Evolutionary conservation across 2,113 vertebrate genomes (phyloP).

Genomic region (Corythornis cristatus): DNA sequence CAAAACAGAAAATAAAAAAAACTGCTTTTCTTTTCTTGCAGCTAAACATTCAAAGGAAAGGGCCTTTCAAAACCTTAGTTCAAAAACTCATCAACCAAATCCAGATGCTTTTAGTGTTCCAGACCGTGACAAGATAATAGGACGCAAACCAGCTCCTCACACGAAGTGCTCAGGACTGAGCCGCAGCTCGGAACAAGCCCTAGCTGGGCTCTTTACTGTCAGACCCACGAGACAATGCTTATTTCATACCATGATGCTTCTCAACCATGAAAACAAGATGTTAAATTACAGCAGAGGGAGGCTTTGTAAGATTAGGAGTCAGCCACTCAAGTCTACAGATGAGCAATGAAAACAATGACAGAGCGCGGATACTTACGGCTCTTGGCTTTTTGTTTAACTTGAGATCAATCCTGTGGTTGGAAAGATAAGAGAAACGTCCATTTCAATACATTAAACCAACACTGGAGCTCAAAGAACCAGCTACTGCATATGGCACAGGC

Average conservation of each 20-base stretch:
- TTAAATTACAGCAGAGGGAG: not conserved
- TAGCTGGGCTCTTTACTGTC: not conserved
- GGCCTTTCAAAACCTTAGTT: not conserved
- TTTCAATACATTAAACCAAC: slow-evolving; percentile 63
- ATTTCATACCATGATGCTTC: not conserved
- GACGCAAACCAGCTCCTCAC: not conserved
- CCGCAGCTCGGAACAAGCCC: not conserved
- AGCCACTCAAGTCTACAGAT: not conserved
- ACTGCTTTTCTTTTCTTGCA: not conserved
- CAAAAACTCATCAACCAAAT: not conserved
- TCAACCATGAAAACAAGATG: not conserved
- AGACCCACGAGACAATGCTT: not conserved
- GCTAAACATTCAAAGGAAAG: not conserved
- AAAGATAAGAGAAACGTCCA: slow-evolving; percentile 72
- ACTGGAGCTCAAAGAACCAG: slow-evolving; percentile 35
- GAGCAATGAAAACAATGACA: slow-evolving; percentile 42
- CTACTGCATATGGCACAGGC: slow-evolving; percentile 73
- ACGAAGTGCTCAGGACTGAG: not conserved
- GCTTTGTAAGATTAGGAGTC: not conserved
- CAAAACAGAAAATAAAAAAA: not conserved
- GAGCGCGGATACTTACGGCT: slow-evolving; percentile 88
- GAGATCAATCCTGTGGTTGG: slow-evolving; percentile 93
- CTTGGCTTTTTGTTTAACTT: slow-evolving; percentile 99
- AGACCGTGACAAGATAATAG: not conserved
- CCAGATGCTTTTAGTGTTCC: not conserved